Evolutionary conservation across 92 coral and sea anemone genomes (phyloP).

Genomic region (Parazoanthus atlanticus): DNA sequence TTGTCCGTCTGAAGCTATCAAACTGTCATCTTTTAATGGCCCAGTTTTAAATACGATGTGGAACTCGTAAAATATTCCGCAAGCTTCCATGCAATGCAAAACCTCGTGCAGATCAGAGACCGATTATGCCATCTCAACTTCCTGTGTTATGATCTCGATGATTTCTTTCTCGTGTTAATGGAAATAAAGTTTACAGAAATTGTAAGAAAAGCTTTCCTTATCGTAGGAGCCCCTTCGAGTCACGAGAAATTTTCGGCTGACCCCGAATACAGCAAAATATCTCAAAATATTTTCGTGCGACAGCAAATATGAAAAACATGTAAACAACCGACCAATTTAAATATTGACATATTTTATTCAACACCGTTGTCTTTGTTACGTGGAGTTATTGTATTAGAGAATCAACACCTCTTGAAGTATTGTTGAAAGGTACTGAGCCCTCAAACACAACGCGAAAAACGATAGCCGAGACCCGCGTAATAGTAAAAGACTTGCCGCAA

Average conservation of each 20-base stretch:
- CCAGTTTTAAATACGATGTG: not conserved
- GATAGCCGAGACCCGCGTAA: no score
- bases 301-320: slow-evolving; percentile 33
- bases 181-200: not conserved
- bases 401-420: slow-evolving; percentile 16
- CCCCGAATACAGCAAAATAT: no score
- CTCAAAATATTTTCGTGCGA: not conserved
- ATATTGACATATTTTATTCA: slow-evolving; percentile 64
- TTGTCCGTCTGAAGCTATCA: not conserved
- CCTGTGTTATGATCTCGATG: not conserved
- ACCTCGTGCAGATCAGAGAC: not conserved
- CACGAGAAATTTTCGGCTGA: not conserved
- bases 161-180: no score
- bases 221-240: not conserved
- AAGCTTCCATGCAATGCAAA: slow-evolving; percentile 26
- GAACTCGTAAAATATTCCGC: not conserved
- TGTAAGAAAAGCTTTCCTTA: not conserved
- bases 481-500: no score
- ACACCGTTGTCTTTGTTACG: slow-evolving; percentile 27
- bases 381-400: not conserved
- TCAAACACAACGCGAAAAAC: not conserved
- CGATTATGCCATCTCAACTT: no score
- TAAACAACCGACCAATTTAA: slow-evolving; percentile 47
- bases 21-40: not conserved
- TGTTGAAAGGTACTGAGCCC: not conserved